Conservation (phyloP, 1,140 invertebrate species). For the Oscheius sp. region DNA sequence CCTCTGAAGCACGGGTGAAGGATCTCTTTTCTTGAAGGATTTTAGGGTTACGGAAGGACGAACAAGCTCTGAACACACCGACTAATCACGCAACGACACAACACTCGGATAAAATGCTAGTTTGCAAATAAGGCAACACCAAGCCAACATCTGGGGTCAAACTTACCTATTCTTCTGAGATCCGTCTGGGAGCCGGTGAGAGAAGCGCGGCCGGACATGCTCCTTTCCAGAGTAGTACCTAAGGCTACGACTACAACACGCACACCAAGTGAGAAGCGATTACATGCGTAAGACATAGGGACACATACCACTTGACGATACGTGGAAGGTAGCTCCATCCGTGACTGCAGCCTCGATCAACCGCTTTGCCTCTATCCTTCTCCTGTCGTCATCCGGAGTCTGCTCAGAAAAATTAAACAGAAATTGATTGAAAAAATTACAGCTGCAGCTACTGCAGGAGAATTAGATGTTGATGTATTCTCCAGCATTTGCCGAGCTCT, state of each 20-base stretch:
- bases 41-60: conserved; percentile 20
- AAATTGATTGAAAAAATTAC: neutral
- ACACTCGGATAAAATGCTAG: neutral
- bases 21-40: conserved; percentile 35
- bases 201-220: conserved; percentile 15
- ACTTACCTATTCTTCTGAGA: conserved; percentile 37
- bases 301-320: neutral
- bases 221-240: neutral
- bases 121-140: too few relatives aligned
- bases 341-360: conserved; percentile 11
- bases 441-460: neutral
- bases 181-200: conserved; percentile 35
- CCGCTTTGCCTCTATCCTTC: conserved; percentile 21
- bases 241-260: neutral
- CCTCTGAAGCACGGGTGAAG: conserved; percentile 36
- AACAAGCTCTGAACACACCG: conserved; percentile 25
- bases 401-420: too few relatives aligned
- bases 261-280: conserved; percentile 3
- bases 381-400: conserved; percentile 15
- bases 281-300: neutral
- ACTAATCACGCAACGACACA: conserved; percentile 22
- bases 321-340: conserved; percentile 11
- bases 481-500: conserved; percentile 9
- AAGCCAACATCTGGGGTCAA: neutral
- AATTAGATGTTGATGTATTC: neutral